Evolutionary conservation across 2,113 vertebrate species (phyloP), one percentile per base, ranked within the genome.

Genomic region (Cinclus mexicanus): DNA sequence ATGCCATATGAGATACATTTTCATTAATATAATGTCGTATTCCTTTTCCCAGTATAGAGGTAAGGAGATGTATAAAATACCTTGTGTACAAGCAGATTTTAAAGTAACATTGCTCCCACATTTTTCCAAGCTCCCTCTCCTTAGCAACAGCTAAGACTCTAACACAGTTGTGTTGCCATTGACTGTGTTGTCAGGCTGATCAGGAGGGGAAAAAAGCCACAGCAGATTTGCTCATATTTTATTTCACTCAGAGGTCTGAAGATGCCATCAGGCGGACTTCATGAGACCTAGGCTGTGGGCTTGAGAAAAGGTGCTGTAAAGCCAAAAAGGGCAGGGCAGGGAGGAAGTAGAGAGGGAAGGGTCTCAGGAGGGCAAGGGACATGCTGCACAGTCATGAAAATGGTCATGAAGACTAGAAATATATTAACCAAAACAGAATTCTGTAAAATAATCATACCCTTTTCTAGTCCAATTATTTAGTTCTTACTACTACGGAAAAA

Each of bases 341-440:
- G 16, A 92, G 33, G 23, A 56, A 68, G 15, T 12, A 76, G 55
- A 74, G 33, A 61, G 56, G 37, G 75, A 86, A 86, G 29, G 42
- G 55, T 85, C 60, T 92, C 71, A 79, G 85, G 37, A 95, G 91
- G 22, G 31, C 47, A 85, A 85, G 87, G n/a, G 50, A 44, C 10
- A 15, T 52, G 26, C 55, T 85, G 46, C 87, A 80, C 44, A 81
- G 52, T n/a, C 42, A 56, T 44, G 12, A 69, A 79, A 87, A 95
- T 39, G 64, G 23, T 84, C 53, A 81, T 10, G 11, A 80, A 89
- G 70, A 76, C 69, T 81, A 77, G 86, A 96, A 57, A 83, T 84
- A 67, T 22, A 96, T 92, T 94, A 92, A 96, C 20, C 63, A 88
- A 94, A 92, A 60, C 35, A 88, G 35, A 92, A 72, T 93, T 92